These are phyloP conservation scores for Hippasteria phrygiana DNA, from an alignment of 53 echinoderm and acorn worm genomes.

Conservation along the genomic window DNA sequence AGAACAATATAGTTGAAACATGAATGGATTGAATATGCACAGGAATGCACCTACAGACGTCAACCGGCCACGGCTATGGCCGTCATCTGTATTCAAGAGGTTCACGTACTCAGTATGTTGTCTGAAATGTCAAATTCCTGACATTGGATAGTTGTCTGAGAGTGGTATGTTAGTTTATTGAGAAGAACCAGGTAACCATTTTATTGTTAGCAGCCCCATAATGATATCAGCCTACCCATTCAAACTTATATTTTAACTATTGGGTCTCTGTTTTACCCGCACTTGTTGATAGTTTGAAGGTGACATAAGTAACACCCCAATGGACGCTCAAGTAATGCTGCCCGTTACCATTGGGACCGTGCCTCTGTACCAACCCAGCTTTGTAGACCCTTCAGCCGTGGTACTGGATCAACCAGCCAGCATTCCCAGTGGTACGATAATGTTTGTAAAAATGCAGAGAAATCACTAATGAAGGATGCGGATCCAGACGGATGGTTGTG, in stretches of 20 bases:
- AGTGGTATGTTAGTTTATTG: no score
- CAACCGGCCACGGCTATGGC: no score
- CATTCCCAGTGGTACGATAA: slow-evolving; percentile 1
- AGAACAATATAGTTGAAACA: no score
- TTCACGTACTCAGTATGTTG: no score
- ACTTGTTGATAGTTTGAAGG: slow-evolving; percentile 3
- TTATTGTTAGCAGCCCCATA: no score
- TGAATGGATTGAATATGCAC: no score
- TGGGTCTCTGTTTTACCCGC: neutral
- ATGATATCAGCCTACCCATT: neutral
- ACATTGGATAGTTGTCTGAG: no score
- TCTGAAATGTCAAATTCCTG: no score
- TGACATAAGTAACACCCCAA: slow-evolving; percentile 22
- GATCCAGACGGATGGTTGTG: neutral
- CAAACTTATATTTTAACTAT: neutral
- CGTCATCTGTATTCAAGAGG: no score
- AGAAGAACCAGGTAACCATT: no score
- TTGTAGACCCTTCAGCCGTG: neutral
- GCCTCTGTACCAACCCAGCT: neutral
- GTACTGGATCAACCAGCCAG: neutral
- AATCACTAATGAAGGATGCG: neutral
- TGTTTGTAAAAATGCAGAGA: neutral
- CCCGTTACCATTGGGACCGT: slow-evolving; percentile 32
- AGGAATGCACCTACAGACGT: no score
- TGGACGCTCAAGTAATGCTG: slow-evolving; percentile 10